These are phyloP conservation scores for Eupristina koningsbergeri DNA, from an alignment of 1,140 invertebrate genomes.

Conservation along the genomic window DNA sequence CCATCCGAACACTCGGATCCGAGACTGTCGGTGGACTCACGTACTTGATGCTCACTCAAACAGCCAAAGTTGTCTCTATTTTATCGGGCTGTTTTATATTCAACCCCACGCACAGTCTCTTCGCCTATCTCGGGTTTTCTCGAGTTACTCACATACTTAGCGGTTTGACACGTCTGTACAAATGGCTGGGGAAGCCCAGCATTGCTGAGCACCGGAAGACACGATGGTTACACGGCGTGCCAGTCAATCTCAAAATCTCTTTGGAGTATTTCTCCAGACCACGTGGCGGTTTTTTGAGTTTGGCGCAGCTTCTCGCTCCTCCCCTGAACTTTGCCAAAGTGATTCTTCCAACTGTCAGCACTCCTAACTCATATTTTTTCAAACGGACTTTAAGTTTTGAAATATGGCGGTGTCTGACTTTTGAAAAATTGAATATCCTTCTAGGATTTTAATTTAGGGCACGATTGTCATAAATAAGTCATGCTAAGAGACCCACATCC, in stretches of 20 bases:
- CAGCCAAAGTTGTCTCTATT: slow-evolving; percentile 53
- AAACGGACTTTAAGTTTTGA: not conserved
- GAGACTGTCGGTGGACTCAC: not conserved
- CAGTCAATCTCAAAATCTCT: slow-evolving; percentile 35
- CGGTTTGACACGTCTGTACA: slow-evolving; percentile 50
- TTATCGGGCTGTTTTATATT: slow-evolving; percentile 62
- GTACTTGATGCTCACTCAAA: not conserved
- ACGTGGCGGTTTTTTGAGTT: not conserved
- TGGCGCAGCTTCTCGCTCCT: not conserved
- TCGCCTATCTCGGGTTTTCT: slow-evolving; percentile 45
- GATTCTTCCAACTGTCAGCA: slow-evolving; percentile 1
- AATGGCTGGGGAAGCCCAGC: slow-evolving; percentile 40
- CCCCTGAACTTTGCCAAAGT: slow-evolving; percentile 3
- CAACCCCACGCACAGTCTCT: slow-evolving; percentile 58
- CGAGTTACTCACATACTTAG: slow-evolving; percentile 49
- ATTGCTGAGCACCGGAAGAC: not conserved
- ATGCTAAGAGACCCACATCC: not conserved
- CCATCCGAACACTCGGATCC: not conserved
- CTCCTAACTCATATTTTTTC: not conserved
- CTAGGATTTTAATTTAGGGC: not conserved
- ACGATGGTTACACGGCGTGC: not conserved
- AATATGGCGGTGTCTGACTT: not conserved
- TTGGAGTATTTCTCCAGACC: not conserved
- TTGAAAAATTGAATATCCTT: not conserved
- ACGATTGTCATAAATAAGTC: not conserved